Evolutionary conservation across 2,113 vertebrate genomes (phyloP), one percentile per base, ranked within the genome.

Genomic region (Scophthalmus maximus): DNA sequence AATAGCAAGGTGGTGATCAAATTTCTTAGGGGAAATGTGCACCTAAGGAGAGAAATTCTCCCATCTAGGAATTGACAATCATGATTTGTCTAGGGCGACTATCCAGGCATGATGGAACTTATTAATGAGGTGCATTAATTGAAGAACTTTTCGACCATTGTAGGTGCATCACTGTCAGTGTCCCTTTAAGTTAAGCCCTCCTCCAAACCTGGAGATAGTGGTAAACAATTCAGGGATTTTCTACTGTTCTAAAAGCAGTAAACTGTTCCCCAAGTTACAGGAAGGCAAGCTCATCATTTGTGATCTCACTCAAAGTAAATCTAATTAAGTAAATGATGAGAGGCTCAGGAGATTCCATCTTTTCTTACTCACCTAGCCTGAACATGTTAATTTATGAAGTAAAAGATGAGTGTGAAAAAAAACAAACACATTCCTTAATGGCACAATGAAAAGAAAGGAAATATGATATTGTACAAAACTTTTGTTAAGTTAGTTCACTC

Each of bases 31-130:
- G 46, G 61, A 51, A 66, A 34, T 68, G 10, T 40, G 8, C 56
- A 59, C 63, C 74, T 26, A 62, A 63, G 55, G 53, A 71, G 6
- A 20, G 22, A 65, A 73, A 52, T 46, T 78, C 46, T 36, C 47
- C 71, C 91, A 91, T 91, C 84, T 85, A 73, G 64, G 22, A 11
- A 47, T 20, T 25, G 52, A 2, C 34, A 84, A 76, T 68, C 8
- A 57, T 17, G 51, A 66, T 77, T 83, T 84, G 84, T 64, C 53
- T 29, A 25, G 22, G 70, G 30, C 87, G 90, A 88, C 85, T 65
- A 91, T 57, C 56, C 74, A 49, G 56, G 73, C 57, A 78, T 88
- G 82, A 93, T 89, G 90, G 74, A 73, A 81, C 62, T 79, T 84
- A 87, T 72, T 65, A 85, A 62, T 87, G 76, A 84, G 73, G 58